phyloP scores from a whole-genome alignment of 2,797 vertebrate species.

The Siniperca undulata region DNA sequence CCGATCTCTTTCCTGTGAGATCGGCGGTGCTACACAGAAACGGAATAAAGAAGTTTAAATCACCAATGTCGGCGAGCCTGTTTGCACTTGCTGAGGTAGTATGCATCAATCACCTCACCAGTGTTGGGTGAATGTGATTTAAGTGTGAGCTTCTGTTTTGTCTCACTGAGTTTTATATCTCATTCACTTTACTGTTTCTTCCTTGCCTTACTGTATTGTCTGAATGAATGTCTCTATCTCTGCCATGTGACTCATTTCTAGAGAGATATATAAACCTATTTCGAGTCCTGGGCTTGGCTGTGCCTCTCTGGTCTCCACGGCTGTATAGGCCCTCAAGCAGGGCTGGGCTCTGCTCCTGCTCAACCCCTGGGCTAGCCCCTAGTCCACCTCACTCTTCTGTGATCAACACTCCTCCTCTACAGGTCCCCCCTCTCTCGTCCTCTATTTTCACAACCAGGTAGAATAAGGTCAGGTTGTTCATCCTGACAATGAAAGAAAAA shows the following conservation, averaged over 20 bases:
- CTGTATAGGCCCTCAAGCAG: conserved; percentile 55
- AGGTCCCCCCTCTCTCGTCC: conserved; percentile 35
- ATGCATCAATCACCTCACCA: conserved; percentile 67
- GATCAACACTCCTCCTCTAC: conserved; percentile 59
- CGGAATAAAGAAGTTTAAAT: conserved; percentile 76
- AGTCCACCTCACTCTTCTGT: conserved; percentile 60
- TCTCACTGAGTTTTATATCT: conserved; percentile 70
- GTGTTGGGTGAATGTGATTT: conserved; percentile 70
- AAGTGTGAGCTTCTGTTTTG: conserved; percentile 70
- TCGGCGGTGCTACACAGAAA: conserved; percentile 50
- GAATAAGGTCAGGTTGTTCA: conserved; percentile 70
- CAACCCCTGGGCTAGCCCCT: conserved; percentile 65
- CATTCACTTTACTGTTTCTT: conserved; percentile 61
- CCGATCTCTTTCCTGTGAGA: conserved; percentile 71
- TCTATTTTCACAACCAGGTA: conserved; percentile 54
- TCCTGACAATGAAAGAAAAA: conserved; percentile 76
- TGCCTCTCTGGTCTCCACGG: conserved; percentile 54
- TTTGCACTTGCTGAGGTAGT: conserved; percentile 60
- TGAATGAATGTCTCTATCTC: conserved; percentile 63
- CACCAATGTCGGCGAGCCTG: conserved; percentile 34
- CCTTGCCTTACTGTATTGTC: conserved; percentile 57
- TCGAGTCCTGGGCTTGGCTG: conserved; percentile 32
- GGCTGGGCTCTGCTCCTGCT: conserved; percentile 42
- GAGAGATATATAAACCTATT: conserved; percentile 59
- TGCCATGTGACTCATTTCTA: conserved; percentile 58